Base-by-base conservation (phyloP, 2,113 vertebrate species). In the Rhodinocichla rosea region DNA sequence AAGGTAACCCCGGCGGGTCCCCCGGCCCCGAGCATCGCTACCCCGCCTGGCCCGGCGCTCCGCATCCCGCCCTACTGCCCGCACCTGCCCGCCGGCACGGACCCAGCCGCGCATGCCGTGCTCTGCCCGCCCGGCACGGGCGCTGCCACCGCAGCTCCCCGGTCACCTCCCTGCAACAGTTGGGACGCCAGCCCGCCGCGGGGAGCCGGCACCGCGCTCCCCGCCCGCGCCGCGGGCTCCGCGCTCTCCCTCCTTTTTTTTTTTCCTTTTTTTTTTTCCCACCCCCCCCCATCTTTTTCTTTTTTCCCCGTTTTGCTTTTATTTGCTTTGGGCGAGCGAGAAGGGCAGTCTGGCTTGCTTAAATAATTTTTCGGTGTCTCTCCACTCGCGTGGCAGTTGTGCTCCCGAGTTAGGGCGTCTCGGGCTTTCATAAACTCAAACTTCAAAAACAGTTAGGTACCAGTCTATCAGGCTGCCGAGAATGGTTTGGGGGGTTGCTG, bases 1-100 rank as follows among this genome's bases (percentile, higher is more conserved):
- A 98, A 99, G 99, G 99, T 99, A 98, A 98, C 96, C 42, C 37
- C 42, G 74, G 91, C 87, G 83, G 56, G 30, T 50, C 50, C 44
- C 21, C 37, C 49, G 55, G 56, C 37, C 35, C 68, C 74, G 40
- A 50, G 60, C 79, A 35, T n/a, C 37, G 24, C 59, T 60, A 4
- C n/a, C 55, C 28, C 26, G 30, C 57, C 40, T 10, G 64, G 70
- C 52, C 73, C 55, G 60, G 67, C 40, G 28, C 32, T 39, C 81
- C 76, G 50, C 82, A 59, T 65, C 76, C 39, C 60, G 49, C 56
- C 56, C 37, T 45, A 26, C 13, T 75, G 26, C 39, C 79, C 47
- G 60, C 88, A 85, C 75, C 94, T 87, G 49, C n/a, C 86, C 71
- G 42, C 70, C 42, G 53, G 59, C 78, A 27, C 42, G 21, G 75